phyloP scores from a whole-genome alignment of 2,797 vertebrate genomes.

The Cossypha dichroa region DNA sequence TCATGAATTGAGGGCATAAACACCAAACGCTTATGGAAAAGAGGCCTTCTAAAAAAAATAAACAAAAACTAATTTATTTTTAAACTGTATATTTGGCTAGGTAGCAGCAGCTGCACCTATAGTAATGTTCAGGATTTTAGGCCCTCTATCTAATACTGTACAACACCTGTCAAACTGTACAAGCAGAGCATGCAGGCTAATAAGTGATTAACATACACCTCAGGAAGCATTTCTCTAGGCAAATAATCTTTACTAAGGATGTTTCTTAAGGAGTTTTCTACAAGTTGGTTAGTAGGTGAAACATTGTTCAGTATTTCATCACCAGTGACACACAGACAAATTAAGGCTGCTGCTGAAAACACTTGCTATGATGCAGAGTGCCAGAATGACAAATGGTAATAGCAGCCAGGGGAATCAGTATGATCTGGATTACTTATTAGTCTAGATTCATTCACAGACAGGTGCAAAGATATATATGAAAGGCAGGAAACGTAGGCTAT shows the following conservation, averaged over 20 bases:
- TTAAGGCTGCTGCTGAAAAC: conserved; percentile 29
- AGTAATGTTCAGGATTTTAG: neutral
- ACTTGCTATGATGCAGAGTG: conserved; percentile 1
- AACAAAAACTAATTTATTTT: neutral
- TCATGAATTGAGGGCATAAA: neutral
- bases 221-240: neutral
- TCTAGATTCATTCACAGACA: neutral
- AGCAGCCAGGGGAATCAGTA: neutral
- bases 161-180: neutral
- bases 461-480: conserved; percentile 7
- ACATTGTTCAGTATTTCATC: neutral
- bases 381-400: conserved; percentile 3
- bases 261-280: neutral
- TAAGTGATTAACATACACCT: neutral
- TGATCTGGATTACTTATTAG: conserved; percentile 30
- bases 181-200: neutral
- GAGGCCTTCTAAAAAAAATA: neutral
- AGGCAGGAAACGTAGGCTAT: neutral
- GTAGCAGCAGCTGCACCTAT: neutral
- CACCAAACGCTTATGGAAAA: neutral
- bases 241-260: neutral
- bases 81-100: neutral
- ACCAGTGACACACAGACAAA: conserved; percentile 36
- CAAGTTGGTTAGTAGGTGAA: neutral
- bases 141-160: neutral